Percentiles rank a stretch among this genome's conserved stretches.
These are phyloP conservation scores for Forbesichthys papilliferus DNA, from an alignment of 2,113 vertebrate species.

Conservation along the genomic window DNA sequence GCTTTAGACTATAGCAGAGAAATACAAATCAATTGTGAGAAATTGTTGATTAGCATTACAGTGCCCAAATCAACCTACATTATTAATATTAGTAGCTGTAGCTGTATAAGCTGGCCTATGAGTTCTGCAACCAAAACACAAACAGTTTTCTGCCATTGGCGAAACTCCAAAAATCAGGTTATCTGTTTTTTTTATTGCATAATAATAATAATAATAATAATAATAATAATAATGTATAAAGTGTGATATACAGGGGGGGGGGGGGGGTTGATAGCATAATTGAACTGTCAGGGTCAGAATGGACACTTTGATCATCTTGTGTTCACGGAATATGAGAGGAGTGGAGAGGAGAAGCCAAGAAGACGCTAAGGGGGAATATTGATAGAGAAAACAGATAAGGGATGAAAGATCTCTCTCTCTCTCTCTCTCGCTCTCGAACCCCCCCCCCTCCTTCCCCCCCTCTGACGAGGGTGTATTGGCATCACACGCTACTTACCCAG, in stretches of 20 bases:
- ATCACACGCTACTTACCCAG: constrained; percentile 74
- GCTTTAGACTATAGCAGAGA: too few species aligned
- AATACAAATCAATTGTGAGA: too few species aligned
- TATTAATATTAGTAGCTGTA: too few species aligned
- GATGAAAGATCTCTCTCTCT: constrained; percentile 68
- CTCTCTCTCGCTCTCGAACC: constrained; percentile 35
- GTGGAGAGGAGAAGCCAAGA: constrained; percentile 14
- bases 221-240: too few species aligned
- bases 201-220: too few species aligned
- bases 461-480: constrained; percentile 66
- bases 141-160: too few species aligned
- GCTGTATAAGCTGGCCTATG: too few species aligned
- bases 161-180: too few species aligned
- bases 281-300: constrained; percentile 71
- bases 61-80: too few species aligned
- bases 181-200: too few species aligned
- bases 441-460: not conserved
- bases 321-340: constrained; percentile 52
- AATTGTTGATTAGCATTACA: too few species aligned
- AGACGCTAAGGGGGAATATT: constrained; percentile 24
- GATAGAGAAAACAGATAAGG: constrained; percentile 60
- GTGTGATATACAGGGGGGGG: not conserved
- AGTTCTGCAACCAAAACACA: too few species aligned
- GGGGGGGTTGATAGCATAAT: constrained; percentile 42
- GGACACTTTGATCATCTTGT: constrained; percentile 69